Conservation (phyloP, 30 jellyfish, hydroid and myxozoan species). For the Morbakka virulenta region DNA sequence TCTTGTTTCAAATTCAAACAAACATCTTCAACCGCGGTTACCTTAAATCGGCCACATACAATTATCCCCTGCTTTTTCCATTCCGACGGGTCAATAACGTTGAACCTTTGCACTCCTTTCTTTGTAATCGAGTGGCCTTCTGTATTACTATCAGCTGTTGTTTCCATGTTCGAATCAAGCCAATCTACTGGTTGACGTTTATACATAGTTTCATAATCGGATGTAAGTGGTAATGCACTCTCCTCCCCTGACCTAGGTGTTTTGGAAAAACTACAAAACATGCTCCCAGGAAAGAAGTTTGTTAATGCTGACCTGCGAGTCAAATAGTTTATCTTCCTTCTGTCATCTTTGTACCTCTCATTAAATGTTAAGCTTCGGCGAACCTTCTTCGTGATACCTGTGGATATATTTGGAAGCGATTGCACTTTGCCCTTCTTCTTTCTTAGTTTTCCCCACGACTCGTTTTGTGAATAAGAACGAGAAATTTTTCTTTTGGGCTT, state of each 20-base stretch:
- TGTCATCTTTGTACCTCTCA: not conserved
- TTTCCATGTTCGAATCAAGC: not conserved
- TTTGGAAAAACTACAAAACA: not conserved
- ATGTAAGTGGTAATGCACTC: not conserved
- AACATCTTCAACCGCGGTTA: not conserved
- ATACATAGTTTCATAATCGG: not conserved
- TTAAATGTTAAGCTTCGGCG: not conserved
- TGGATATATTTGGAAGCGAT: slow-evolving; percentile 46
- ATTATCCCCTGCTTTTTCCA: not conserved
- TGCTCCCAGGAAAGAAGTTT: not conserved
- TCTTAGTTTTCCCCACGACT: not conserved
- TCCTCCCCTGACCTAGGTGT: not conserved
- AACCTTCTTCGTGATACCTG: not conserved
- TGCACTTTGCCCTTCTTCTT: not conserved
- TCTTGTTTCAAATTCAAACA: not conserved
- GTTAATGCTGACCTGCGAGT: not conserved
- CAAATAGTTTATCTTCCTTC: no score
- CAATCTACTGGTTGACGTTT: not conserved
- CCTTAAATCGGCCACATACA: not conserved
- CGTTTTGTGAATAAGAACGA: not conserved
- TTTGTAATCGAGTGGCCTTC: not conserved
- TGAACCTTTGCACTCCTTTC: not conserved
- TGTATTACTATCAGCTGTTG: not conserved
- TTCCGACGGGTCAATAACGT: not conserved
- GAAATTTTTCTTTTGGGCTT: not conserved